Base-by-base conservation (phyloP, 2,113 vertebrate species). In the Seriola dumerili region DNA sequence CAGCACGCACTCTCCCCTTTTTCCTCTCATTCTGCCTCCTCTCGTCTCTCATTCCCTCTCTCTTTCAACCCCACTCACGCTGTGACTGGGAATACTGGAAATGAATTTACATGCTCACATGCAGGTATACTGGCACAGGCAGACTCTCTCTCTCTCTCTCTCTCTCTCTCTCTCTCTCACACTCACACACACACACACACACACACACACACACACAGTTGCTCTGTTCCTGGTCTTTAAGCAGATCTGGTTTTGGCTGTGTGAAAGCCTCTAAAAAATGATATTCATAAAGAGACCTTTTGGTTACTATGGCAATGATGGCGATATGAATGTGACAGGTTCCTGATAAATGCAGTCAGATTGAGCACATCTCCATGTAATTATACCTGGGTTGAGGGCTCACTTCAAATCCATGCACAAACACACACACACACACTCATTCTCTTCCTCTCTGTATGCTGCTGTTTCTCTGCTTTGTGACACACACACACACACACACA, bases 221-320 rank as follows among this genome's bases (percentile, higher is more conserved):
- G 58, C 50, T 83, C 57, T 83, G 59, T 80, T 50, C 29, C 78
- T 48, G 82, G 78, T 88, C 70, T 93, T 82, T 65, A 80, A 88
- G 80, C 81, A 76, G 64, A 78, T 91, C 83, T 78, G 83, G 88
- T 79, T 81, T 84, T 21, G 57, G 36, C 46, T 68, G 66, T 6
- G 19, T 63, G 59, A 79, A 82, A 85, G 76, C 90, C 86, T 92
- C 78, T 70, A 58, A 92, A 85, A 83, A 67, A 62, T 62, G 76
- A 87, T 84, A 87, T 91, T 93, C 84, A 88, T 81, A 89, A 80
- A 82, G 84, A 79, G 88, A 91, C 89, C 82, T 91, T 91, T 93
- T 42, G 72, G 93, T 94, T 93, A 88, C 94, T 91, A 94, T 94
- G 92, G 90, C 82, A 87, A 94, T 93, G 81, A 83, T 64, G 21